These are phyloP conservation scores for Lithobates sylvaticus DNA, from an alignment of 2,797 vertebrate genomes.

Conservation along the genomic window DNA sequence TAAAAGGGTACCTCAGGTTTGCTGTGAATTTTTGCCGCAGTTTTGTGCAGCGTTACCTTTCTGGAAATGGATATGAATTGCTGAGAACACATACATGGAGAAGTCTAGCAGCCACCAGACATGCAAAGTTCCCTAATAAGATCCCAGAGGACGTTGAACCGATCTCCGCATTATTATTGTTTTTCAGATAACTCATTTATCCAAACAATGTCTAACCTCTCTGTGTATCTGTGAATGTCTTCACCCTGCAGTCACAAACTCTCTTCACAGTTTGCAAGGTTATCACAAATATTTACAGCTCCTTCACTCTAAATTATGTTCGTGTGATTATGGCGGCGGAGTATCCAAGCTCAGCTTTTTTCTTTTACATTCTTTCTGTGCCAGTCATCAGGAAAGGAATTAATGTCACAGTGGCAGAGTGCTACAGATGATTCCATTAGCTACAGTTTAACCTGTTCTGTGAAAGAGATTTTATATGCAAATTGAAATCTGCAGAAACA, in stretches of 20 bases:
- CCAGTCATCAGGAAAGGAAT: background rate
- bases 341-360: constrained; percentile 1
- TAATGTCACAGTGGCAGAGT: background rate
- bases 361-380: background rate
- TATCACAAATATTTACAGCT: constrained; percentile 58
- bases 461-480: background rate
- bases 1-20: background rate
- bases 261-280: background rate
- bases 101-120: constrained; percentile 44
- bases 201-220: constrained; percentile 54
- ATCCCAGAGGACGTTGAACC: constrained; percentile 55
- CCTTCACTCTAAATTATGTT: constrained; percentile 36
- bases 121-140: constrained; percentile 44
- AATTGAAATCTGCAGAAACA: too few relatives aligned
- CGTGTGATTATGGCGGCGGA: constrained; percentile 12
- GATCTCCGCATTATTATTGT: constrained; percentile 37
- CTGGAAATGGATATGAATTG: background rate
- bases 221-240: constrained; percentile 40
- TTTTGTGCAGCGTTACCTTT: background rate
- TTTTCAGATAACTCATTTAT: constrained; percentile 26
- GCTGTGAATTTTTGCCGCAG: background rate
- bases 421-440: background rate
- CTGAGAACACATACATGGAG: background rate
- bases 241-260: constrained; percentile 1
- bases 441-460: background rate